These are phyloP conservation scores for Xiphias gladius DNA, from an alignment of 2,113 vertebrate genomes.

Conservation along the genomic window DNA sequence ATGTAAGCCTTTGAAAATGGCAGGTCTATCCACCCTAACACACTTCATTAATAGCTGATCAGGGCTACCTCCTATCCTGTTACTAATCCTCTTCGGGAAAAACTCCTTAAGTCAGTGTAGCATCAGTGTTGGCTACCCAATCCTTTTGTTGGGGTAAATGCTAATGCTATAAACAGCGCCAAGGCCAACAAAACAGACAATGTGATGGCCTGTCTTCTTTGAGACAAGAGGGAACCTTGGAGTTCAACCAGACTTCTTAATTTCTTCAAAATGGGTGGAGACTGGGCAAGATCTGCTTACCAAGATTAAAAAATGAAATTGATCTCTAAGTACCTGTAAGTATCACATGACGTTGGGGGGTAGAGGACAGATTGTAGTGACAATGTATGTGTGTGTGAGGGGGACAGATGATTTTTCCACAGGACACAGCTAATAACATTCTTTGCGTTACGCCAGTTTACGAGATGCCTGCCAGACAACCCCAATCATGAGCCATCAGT, in stretches of 20 bases:
- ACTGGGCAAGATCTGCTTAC: conserved; percentile 79
- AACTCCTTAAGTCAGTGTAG: conserved; percentile 69
- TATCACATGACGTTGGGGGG: conserved; percentile 76
- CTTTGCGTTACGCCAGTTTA: conserved; percentile 51
- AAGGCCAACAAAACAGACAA: conserved; percentile 47
- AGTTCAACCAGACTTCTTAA: conserved; percentile 61
- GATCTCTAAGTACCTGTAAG: conserved; percentile 82
- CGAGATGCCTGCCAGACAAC: conserved; percentile 60
- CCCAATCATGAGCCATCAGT: conserved; percentile 62
- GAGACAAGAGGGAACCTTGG: conserved; percentile 33
- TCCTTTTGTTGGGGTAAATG: conserved; percentile 65
- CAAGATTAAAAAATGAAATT: conserved; percentile 86
- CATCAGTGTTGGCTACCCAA: conserved; percentile 63
- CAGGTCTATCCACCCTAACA: conserved; percentile 61
- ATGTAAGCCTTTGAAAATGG: conserved; percentile 66
- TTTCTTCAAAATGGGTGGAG: conserved; percentile 73
- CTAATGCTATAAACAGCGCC: conserved; percentile 44
- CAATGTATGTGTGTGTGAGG: conserved; percentile 29
- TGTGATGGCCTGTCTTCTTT: conserved; percentile 14
- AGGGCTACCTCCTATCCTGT: conserved; percentile 70
- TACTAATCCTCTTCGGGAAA: conserved; percentile 80
- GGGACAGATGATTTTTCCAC: conserved; percentile 46
- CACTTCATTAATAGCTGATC: conserved; percentile 80
- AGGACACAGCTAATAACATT: conserved; percentile 63
- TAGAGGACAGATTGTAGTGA: conserved; percentile 48